A percentile compares a stretch with the other conserved stretches of the same genome.
These are phyloP conservation scores for Nasonia oneida DNA, from an alignment of 2,888 invertebrate species.

Conservation along the genomic window DNA sequence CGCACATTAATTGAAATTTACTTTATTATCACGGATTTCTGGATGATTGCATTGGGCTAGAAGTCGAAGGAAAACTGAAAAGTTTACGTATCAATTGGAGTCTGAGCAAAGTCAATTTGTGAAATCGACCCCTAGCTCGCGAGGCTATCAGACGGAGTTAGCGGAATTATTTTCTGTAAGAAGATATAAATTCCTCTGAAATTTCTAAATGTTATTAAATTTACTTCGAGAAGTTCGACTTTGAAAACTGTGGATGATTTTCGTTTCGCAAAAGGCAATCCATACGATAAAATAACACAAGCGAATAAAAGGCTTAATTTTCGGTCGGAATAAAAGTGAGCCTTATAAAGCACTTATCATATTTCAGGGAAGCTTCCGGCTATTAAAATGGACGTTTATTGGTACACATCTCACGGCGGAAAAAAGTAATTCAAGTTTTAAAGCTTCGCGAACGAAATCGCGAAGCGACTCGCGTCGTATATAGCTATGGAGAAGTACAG, in stretches of 20 bases:
- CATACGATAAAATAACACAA: neutral
- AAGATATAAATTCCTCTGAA: constrained; percentile 1
- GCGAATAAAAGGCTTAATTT: constrained; percentile 33
- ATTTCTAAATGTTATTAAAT: neutral
- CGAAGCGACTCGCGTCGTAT: constrained; percentile 23
- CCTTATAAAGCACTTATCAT: constrained; percentile 61
- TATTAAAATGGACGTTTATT: constrained; percentile 63
- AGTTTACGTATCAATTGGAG: constrained; percentile 50
- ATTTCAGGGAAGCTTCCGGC: constrained; percentile 60
- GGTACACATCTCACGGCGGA: constrained; percentile 45
- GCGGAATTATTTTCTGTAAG: constrained; percentile 10
- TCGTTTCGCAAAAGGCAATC: neutral
- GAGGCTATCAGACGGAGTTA: neutral
- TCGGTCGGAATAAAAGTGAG: constrained; percentile 45
- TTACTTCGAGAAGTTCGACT: neutral
- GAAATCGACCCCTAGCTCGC: constrained; percentile 4
- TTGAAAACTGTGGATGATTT: neutral
- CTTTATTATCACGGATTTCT: constrained; percentile 76
- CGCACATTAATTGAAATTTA: constrained; percentile 76
- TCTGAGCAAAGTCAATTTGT: constrained; percentile 42
- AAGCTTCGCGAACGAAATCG: constrained; percentile 47
- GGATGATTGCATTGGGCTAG: constrained; percentile 73
- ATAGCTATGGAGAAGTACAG: neutral
- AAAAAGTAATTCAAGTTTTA: constrained; percentile 62
- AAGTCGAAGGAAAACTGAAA: constrained; percentile 56